Percentiles rank a stretch among this genome's conserved stretches.
Conservation (phyloP, 2,888 invertebrate genomes). For the Pristionchus entomophagus region DNA sequence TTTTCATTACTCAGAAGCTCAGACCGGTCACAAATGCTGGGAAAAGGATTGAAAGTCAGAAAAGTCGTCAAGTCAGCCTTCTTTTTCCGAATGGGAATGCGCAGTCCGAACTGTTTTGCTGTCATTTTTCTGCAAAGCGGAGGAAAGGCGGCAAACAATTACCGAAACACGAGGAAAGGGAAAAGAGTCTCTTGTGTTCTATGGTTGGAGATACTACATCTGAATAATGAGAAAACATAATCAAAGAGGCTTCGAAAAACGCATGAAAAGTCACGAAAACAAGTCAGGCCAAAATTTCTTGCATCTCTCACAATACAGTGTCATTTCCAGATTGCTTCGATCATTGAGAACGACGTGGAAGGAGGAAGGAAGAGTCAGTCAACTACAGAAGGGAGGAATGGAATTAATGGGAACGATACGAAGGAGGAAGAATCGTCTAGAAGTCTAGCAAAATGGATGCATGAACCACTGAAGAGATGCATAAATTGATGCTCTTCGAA, state of each 20-base stretch:
- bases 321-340: not conserved
- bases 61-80: too few relatives aligned
- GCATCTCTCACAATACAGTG: not conserved
- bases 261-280: too few relatives aligned
- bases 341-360: not conserved
- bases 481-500: not conserved
- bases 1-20: not conserved
- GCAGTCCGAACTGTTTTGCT: not conserved
- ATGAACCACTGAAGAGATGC: not conserved
- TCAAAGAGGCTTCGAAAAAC: too few relatives aligned
- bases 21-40: too few relatives aligned
- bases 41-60: too few relatives aligned
- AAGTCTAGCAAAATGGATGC: not conserved
- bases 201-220: too few relatives aligned
- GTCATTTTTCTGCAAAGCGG: not conserved
- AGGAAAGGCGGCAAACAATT: not conserved
- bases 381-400: not conserved
- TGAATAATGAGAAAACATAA: too few relatives aligned
- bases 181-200: not conserved
- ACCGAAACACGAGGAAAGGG: not conserved
- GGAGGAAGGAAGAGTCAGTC: conserved; percentile 19
- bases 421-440: not conserved
- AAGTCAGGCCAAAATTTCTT: too few relatives aligned
- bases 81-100: too few relatives aligned
- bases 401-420: not conserved